Percentiles rank a stretch among this genome's conserved stretches.
Conservation (phyloP, 2,888 invertebrate genomes). For the Euplagia quadripunctaria region DNA sequence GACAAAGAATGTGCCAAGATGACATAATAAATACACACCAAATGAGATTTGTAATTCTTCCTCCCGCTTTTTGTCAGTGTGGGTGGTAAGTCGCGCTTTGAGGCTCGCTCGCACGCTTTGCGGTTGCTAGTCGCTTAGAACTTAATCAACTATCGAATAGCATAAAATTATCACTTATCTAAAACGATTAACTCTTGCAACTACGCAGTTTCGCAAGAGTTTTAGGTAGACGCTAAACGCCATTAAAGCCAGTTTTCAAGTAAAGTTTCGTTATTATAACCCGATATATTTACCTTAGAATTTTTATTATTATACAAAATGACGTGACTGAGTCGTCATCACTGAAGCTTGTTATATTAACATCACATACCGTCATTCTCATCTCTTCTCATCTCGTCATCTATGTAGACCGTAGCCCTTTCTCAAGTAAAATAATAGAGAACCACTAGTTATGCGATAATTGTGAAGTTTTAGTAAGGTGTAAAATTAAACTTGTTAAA, state of each 20-base stretch:
- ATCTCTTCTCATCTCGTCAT: too few species aligned
- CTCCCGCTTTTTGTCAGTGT: neutral
- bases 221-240: neutral
- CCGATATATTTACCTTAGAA: neutral
- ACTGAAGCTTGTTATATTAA: neutral
- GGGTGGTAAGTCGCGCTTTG: neutral
- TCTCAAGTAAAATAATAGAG: too few species aligned
- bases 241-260: neutral
- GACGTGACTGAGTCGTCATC: neutral
- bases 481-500: too few species aligned
- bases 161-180: neutral
- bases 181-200: neutral
- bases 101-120: neutral
- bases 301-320: too few species aligned
- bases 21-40: neutral
- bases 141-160: constrained; percentile 7
- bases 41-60: neutral
- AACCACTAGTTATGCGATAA: too few species aligned
- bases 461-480: too few species aligned
- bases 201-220: neutral
- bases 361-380: neutral
- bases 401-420: too few species aligned
- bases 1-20: neutral
- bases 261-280: too few species aligned
- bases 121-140: neutral